Conservation (phyloP, 2,888 invertebrate species). For the Linyphia triangularis region DNA sequence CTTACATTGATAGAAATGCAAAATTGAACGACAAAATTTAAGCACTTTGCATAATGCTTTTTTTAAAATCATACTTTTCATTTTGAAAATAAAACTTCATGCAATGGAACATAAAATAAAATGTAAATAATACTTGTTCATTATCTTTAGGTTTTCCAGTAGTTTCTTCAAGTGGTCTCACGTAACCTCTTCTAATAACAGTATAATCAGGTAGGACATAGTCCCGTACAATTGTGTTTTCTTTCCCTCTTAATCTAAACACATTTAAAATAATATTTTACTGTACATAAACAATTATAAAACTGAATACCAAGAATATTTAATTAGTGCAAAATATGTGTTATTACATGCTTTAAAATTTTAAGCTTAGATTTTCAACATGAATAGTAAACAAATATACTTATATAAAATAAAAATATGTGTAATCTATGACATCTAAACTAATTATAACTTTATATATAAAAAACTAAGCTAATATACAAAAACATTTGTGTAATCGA, state of each 20-base stretch:
- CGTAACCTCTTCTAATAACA: conserved; percentile 89
- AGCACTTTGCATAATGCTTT: no score
- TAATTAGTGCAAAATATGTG: not conserved
- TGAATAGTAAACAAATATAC: no score
- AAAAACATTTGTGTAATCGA: no score
- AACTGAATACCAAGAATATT: not conserved
- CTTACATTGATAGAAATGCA: no score
- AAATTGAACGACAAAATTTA: no score
- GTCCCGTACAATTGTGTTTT: conserved; percentile 88
- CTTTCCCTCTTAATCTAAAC: conserved; percentile 81
- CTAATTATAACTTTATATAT: no score
- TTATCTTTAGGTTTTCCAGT: conserved; percentile 79
- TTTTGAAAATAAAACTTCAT: no score
- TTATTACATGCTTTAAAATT: not conserved
- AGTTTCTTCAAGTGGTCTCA: conserved; percentile 81
- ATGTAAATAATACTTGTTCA: conserved; percentile 79
- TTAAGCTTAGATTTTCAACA: not conserved
- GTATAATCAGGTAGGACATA: conserved; percentile 98
- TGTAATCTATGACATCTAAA: no score
- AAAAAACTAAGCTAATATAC: no score
- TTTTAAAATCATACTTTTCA: no score
- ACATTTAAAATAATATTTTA: not conserved
- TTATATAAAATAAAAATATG: no score
- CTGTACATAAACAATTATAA: not conserved
- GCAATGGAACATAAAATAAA: no score